Evolutionary conservation across 2,113 vertebrate species (phyloP), one percentile per base, ranked within the genome.

Genomic region (Upupa epops): DNA sequence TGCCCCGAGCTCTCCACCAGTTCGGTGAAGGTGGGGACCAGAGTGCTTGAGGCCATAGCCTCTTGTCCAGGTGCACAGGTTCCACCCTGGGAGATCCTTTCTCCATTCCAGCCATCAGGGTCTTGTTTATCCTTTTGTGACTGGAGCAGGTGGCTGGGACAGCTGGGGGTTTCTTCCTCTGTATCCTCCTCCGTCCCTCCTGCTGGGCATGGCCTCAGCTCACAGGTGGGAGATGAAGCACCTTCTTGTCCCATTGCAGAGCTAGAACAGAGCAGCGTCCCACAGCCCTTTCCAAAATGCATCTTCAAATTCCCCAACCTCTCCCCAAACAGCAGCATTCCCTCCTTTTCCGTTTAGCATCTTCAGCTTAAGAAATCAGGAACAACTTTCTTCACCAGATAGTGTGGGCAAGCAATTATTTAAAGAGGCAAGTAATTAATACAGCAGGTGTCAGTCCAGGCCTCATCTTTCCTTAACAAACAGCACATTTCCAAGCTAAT

Each of bases 401-500:
- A 80, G 24, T 4, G 34, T 40, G 64, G 89, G 75, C 61, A 90
- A 89, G 60, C 72, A 91, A 86, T 92, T 88, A 94, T 68, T 36
- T 61, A 85, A 89, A 82, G 64, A 80, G 87, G 89, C 81, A 92
- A 92, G 68, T 86, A 87, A 92, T 91, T 91, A 89, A 83, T 92
- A 77, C 68, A 88, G 75, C 87, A 89, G 78, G 82, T 94, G 89
- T 79, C 89, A 91, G 93, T 52, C 81, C 85, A 59, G 1, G 11
- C 54, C 36, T 58, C 13, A 2, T 48, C 63, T 83, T 75, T 58
- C 46, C 56, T 69, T 70, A 74, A 54, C 61, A 20, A 86, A 85
- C 72, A 80, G 64, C 2, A 4, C 51, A 76, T 88, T 94, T 93
- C 82, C 79, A 83, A 91, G 83, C 34, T 88, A 79, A 91, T 95